These are phyloP conservation scores for Sycophila texana DNA, from an alignment of 2,888 invertebrate species.

Conservation along the genomic window DNA sequence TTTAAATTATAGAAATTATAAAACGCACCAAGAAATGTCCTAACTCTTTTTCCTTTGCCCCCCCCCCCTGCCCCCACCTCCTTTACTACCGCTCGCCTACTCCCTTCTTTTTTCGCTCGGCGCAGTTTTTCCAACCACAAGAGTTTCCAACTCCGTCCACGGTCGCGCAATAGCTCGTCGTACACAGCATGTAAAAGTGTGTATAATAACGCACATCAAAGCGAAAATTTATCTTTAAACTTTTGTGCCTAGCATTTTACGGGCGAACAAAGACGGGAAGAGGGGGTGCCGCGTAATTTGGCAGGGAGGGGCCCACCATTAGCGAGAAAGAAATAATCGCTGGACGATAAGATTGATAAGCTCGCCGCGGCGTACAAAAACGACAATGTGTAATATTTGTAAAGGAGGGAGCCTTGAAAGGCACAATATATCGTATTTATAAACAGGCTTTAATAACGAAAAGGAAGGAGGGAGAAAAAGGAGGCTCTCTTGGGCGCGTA, in stretches of 20 bases:
- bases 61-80: slow-evolving; percentile 32
- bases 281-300: too few relatives aligned
- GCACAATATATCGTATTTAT: slow-evolving; percentile 44
- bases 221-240: slow-evolving; percentile 44
- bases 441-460: slow-evolving; percentile 51
- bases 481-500: neutral
- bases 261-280: neutral
- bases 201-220: slow-evolving; percentile 36
- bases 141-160: slow-evolving; percentile 26
- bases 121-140: slow-evolving; percentile 46
- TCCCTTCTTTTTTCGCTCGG: slow-evolving; percentile 15
- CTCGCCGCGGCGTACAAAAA: neutral
- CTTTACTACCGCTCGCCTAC: slow-evolving; percentile 22
- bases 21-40: slow-evolving; percentile 68
- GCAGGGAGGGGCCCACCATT: neutral
- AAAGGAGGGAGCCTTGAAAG: slow-evolving; percentile 48
- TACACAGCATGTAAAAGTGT: neutral
- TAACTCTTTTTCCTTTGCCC: slow-evolving; percentile 58
- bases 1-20: slow-evolving; percentile 75
- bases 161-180: neutral
- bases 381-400: slow-evolving; percentile 49
- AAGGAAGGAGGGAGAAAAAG: slow-evolving; percentile 21
- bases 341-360: slow-evolving; percentile 49
- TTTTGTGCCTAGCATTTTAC: neutral
- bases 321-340: slow-evolving; percentile 10